Percentiles rank a stretch among this genome's conserved stretches.
Conservation (phyloP, 2,888 invertebrate genomes). For the Cerastis rubricosa region DNA sequence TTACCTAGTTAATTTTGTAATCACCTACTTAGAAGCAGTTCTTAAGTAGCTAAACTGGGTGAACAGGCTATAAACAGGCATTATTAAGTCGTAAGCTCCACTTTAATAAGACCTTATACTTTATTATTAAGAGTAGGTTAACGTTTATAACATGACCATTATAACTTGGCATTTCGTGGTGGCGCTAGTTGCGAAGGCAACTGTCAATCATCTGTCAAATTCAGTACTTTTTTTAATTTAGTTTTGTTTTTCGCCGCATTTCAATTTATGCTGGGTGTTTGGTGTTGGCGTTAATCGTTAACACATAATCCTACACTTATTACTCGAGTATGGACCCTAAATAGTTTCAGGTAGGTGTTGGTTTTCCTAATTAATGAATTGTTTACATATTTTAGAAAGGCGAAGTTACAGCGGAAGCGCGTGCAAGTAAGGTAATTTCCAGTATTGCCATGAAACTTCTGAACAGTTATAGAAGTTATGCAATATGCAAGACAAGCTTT, state of each 20-base stretch:
- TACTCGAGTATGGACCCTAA: neutral
- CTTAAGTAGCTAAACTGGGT: slow-evolving; percentile 34
- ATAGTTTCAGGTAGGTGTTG: slow-evolving; percentile 15
- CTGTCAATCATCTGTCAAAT: slow-evolving; percentile 15
- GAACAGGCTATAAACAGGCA: slow-evolving; percentile 25
- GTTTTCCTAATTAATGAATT: slow-evolving; percentile 8
- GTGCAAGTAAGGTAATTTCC: neutral
- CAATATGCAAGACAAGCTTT: neutral
- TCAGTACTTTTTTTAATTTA: slow-evolving; percentile 6
- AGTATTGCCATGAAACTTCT: neutral
- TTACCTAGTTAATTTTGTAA: slow-evolving; percentile 39
- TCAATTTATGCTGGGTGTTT: neutral
- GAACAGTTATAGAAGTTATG: neutral
- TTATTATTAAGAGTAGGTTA: slow-evolving; percentile 39
- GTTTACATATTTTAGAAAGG: slow-evolving; percentile 6
- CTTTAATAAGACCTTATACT: slow-evolving; percentile 22
- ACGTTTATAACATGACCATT: slow-evolving; percentile 6
- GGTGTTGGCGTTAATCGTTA: slow-evolving; percentile 10
- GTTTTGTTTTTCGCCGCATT: slow-evolving; percentile 1
- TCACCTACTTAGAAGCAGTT: slow-evolving; percentile 26
- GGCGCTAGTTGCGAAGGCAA: neutral
- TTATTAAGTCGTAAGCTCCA: slow-evolving; percentile 18
- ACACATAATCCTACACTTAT: neutral
- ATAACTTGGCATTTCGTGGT: neutral
- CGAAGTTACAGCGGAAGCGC: neutral